Conservation (phyloP, 2,888 invertebrate genomes). For the Ectropis crepuscularia region DNA sequence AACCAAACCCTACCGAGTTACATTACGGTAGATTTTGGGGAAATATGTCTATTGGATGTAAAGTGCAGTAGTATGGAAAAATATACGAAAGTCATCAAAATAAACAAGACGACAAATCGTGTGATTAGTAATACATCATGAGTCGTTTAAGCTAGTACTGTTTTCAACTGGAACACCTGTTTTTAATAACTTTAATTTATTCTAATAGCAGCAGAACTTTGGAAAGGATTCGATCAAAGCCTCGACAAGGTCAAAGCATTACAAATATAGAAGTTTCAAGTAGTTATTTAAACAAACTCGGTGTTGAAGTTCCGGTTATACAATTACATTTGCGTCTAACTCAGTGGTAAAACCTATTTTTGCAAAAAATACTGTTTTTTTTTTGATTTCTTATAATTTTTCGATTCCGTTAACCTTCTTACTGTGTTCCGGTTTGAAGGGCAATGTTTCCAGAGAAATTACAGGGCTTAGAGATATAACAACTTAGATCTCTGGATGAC, state of each 20-base stretch:
- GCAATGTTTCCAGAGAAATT: too few species aligned
- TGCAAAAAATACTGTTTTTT: neutral
- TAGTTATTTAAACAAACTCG: conserved; percentile 3
- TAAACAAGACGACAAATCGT: conserved; percentile 26
- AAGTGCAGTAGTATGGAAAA: conserved; percentile 3
- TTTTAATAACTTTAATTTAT: conserved; percentile 8
- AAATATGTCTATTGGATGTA: neutral
- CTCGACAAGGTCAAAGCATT: conserved; percentile 29
- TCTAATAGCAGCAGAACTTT: conserved; percentile 18
- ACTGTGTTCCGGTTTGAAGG: too few species aligned
- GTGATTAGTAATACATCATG: conserved; percentile 5
- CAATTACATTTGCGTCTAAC: conserved; percentile 5
- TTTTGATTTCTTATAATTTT: too few species aligned
- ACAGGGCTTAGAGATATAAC: too few species aligned
- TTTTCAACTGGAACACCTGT: neutral
- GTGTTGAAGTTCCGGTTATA: conserved; percentile 21
- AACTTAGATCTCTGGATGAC: too few species aligned
- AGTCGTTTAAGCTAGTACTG: conserved; percentile 18
- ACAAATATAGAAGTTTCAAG: conserved; percentile 21
- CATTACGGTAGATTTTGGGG: neutral
- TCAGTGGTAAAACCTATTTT: neutral
- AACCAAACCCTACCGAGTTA: conserved; percentile 36
- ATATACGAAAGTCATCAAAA: conserved; percentile 31
- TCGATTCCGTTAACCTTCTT: too few species aligned
- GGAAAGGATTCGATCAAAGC: conserved; percentile 32